Evolutionary conservation across 2,888 invertebrate species (phyloP), one percentile per base, ranked within the genome.

Genomic region (Ophion slaviceki): DNA sequence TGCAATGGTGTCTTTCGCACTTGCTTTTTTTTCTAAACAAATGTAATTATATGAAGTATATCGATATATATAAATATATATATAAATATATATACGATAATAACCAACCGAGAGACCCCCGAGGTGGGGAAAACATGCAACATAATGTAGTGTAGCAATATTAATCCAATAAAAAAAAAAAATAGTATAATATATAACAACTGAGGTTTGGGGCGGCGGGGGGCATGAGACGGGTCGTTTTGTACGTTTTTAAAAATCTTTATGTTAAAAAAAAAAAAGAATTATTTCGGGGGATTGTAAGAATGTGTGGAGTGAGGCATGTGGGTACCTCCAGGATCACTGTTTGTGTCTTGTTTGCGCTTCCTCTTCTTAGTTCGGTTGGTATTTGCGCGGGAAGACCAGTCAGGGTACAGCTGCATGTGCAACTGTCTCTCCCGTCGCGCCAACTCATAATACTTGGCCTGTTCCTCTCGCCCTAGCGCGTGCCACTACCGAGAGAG

Each of bases 321-420:
- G 95, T 95, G 95, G 96, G 96, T 97, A 98, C 98, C 98, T 97
- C 97, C 98, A 94, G 93, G 93, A 93, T 94, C 94, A 96, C 98
- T 98, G 96, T 97, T 97, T 96, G 97, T 97, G 96, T 98, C 98
- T 97, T 98, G 98, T 97, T 98, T 98, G 97, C 98, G 97, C 97
- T 99, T 99, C 97, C 99, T 98, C 97, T 99, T 99, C 96, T 98
- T 98, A 96, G 99, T 99, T 95, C 98, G 98, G 95, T 99, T 99
- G 96, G 99, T 99, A 97, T 99, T 99, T 95, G 99, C 97, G 95
- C 99, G 99, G 96, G 98, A 98, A 96, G 98, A 98, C 99, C 99
- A 99, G 96, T 99, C 98, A 94, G 99, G 99, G 96, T 99, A 99
- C 95, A 98, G 97, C 96, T 99, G 98, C 97, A 98, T 97, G 96